phyloP scores from a whole-genome alignment of 2,113 vertebrate species.

The Phylloscopus trochilus region DNA sequence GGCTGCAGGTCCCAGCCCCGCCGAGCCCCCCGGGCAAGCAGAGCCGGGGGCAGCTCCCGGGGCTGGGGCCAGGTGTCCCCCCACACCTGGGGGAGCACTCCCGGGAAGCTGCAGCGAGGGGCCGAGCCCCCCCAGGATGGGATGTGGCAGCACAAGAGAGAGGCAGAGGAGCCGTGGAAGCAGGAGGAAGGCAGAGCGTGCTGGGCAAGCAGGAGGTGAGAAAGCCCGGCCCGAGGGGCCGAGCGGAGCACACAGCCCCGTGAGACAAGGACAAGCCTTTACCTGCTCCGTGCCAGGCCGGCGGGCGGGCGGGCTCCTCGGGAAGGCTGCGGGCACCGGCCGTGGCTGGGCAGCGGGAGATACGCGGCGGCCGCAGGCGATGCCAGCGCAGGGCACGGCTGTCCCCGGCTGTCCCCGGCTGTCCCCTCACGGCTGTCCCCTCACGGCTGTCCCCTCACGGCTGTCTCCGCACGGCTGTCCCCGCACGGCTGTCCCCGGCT shows the following conservation, averaged over 20 bases:
- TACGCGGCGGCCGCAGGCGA: accelerated
- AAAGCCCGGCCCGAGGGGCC: not conserved
- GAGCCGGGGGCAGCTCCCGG: not conserved
- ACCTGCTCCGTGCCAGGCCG: not conserved
- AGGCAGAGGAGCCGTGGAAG: not conserved
- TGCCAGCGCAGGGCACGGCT: accelerated
- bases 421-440: no score
- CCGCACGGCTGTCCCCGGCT: no score
- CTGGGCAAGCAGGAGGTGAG: not conserved
- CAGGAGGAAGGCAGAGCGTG: not conserved
- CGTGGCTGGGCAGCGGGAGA: accelerated
- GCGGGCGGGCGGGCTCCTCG: not conserved
- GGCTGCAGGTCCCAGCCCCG: not conserved
- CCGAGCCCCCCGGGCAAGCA: accelerated
- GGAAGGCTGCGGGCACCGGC: accelerated
- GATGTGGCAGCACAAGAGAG: not conserved
- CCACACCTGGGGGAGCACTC: accelerated
- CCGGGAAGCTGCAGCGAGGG: not conserved
- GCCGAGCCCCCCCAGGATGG: not conserved
- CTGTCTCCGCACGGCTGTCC: no score
- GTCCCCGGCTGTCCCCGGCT: not conserved
- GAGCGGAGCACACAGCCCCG: accelerated
- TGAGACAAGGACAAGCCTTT: not conserved
- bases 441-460: no score
- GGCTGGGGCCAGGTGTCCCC: not conserved